Evolutionary conservation across 37 sponge, comb jelly and placozoan species (phyloP), one percentile per base, ranked within the genome.

Genomic region (Oopsacas minuta): DNA sequence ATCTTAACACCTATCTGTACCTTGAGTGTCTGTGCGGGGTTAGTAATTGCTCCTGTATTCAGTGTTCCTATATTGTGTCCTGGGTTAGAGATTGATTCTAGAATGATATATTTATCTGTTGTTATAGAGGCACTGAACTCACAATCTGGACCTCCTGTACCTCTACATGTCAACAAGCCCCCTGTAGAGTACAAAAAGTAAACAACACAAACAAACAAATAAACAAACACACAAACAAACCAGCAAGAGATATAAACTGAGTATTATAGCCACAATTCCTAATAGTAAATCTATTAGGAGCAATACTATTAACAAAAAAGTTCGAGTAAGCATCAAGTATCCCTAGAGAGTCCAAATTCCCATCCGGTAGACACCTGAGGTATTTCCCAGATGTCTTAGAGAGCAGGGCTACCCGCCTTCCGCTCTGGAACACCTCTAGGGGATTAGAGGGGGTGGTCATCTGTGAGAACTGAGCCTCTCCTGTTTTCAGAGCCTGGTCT

Each of bases 1-100:
- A n/a, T n/a, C n/a, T n/a, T n/a, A n/a, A n/a, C n/a, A n/a, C n/a
- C n/a, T n/a, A n/a, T n/a, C n/a, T n/a, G 49, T 61, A 61, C 75
- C 84, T 87, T 89, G 0, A 82, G 85, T n/a, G 92, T 91, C 89
- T 89, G 89, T 1, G 88, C 89, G 0, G 93, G 93, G 34, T 83
- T 87, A 37, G 89, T 86, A 34, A 93, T 36, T 46, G 85, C 85
- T 0, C 93, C 93, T 39, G 87, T 82, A 23, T 86, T 89, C 28
- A 93, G 88, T 5, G 88, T 87, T n/a, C 93, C 93, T 7, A 93
- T 30, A 82, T 89, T 86, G 0, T 86, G 81, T 5, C 87, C 87
- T 32, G 86, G 89, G 82, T 12, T 36, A 39, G 38, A 30, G 34
- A 61, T 82, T 0, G 87, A 81, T 90, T 92, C 88, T 0, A 92